Evolutionary conservation across 2,888 invertebrate genomes (phyloP), one percentile per base, ranked within the genome.

Genomic region (Caenorhabditis imperialis): DNA sequence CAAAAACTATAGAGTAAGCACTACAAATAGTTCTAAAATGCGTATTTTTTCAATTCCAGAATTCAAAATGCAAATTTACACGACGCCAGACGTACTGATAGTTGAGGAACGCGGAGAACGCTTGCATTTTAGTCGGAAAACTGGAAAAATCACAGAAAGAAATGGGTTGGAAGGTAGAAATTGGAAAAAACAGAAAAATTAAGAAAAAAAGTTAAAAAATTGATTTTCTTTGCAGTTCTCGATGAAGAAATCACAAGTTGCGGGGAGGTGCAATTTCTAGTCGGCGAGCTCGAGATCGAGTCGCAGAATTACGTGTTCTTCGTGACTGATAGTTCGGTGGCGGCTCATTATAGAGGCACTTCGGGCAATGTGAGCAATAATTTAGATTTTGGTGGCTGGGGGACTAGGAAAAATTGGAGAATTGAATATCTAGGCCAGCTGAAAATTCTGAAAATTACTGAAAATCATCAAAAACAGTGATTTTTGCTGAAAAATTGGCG

Each of bases 201-300:
- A 10, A 22, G 1, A 23, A 3, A 14, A 44, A 20, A 18, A 20
- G 44, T 14, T 44, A 18, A n/a, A 22, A 44, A 44, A 10, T 14
- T 22, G 3, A 35, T 44, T 47, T 47, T 7, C 4, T 58, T 18
- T 3, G 1, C 30, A 63, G 55, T 61, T 10, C 37, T 65, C 10
- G 44, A 67, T 23, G 50, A 50, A 37, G 69, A 69, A 38, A 30
- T 58, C 16, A 23, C 33, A 3, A 14, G 35, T 10, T 63, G 63
- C 20, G 81, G 81, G 44, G 77, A 81, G 48, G 76, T 84, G n/a
- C 69, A 75, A 22, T 73, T 75, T 44, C 51, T 84, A 16, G 42
- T 84, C 23, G 84, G 84, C 8, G 63, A 60, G 18, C 44, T 84
- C 2, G 14, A 33, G 3, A 73, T 78, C 25, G 84, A 83, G 22